Evolutionary conservation across 2,888 invertebrate genomes (phyloP).

Genomic region (Dasypogon diadema): DNA sequence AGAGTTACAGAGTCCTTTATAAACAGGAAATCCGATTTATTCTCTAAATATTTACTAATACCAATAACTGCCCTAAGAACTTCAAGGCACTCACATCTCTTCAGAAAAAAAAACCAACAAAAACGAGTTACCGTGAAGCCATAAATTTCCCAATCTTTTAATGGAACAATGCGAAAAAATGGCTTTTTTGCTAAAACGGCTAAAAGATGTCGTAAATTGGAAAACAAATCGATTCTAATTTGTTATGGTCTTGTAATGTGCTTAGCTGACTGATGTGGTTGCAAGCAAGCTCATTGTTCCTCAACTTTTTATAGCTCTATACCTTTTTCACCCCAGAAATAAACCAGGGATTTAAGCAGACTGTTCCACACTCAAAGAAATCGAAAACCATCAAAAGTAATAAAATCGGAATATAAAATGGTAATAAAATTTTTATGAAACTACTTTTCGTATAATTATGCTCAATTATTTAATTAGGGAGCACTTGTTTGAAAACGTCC

Average conservation of each 20-base stretch:
- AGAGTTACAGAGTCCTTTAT: no score
- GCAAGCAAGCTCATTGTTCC: not conserved
- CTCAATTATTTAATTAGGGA: not conserved
- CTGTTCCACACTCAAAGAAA: no score
- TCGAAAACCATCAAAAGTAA: not conserved
- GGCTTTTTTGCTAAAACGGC: not conserved
- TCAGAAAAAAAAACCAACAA: conserved; percentile 17
- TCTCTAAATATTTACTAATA: no score
- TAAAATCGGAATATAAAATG: not conserved
- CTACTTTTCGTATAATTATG: not conserved
- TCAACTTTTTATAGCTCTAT: not conserved
- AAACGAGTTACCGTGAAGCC: conserved; percentile 10
- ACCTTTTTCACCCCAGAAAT: not conserved
- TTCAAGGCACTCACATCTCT: no score
- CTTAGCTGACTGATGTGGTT: conserved; percentile 13
- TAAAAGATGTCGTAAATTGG: conserved; percentile 32
- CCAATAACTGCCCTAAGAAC: no score
- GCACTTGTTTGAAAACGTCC: not conserved
- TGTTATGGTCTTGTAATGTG: not conserved
- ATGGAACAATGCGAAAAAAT: not conserved
- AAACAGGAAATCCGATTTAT: no score
- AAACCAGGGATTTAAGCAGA: no score
- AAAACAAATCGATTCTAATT: conserved; percentile 41
- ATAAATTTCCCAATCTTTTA: conserved; percentile 23
- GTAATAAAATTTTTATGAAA: not conserved